Evolutionary conservation across 2,888 invertebrate species (phyloP), one percentile per base, ranked within the genome.

Genomic region (Therioaphis trifolii): DNA sequence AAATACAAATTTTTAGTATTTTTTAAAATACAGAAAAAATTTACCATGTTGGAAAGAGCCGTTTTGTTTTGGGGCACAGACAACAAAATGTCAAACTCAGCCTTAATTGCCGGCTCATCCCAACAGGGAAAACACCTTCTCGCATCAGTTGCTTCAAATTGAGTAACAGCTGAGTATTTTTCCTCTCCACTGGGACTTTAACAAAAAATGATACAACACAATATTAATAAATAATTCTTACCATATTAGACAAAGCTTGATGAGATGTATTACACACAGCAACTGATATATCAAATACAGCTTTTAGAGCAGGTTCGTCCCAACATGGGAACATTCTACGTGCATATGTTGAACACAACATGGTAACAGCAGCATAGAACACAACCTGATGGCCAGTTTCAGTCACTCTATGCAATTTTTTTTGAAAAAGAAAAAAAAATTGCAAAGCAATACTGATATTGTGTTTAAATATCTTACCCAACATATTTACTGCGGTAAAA

Each of bases 271-370:
- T 85, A 98, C 94, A 88, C 96, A 74, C 40, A 21, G 24, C 72
- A 63, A 82, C 4, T 74, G 82, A 82, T 63, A 99, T 94, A 88
- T 97, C 95, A 89, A 98, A 99, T 1, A 95, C 96, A 1, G 98
- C 95, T 89, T 99, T 98, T 85, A 95, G 92, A n/a, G 96, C 95
- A 9, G 98, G 98, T 89, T 99, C 98, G 89, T 99, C 98, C 96
- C 97, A 99, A 89, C 98, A 98, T 4, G 98, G 98, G 88, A 99
- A 98, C 88, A 97, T 96, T 86, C 95, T 91, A 84, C 98, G 92
- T 11, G 98, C 98, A 90, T 95, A 94, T 4, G 95, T 95, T 0
- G 96, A 91, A 88, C 95, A 95, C 88, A 97, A 98, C 89, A 97
- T 97, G 79, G 97, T 97, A 85, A 96, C 96, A 43, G 95, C 96